phyloP scores from a whole-genome alignment of 2,888 invertebrate species.

The Hyposoter dolosus region DNA sequence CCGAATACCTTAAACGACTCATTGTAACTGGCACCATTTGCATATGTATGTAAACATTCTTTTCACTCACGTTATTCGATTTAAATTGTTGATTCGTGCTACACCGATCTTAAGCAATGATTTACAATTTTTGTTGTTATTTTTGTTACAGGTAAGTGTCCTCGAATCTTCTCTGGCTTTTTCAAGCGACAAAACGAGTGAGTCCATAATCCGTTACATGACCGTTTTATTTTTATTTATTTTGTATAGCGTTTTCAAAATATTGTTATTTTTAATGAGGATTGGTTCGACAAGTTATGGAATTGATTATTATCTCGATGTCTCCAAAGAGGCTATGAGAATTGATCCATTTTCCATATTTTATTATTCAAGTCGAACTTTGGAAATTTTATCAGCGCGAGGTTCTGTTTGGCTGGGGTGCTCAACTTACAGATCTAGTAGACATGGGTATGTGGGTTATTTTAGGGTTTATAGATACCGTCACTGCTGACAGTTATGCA shows the following conservation, averaged over 20 bases:
- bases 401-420: not conserved
- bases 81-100: not conserved
- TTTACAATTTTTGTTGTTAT: conserved; percentile 14
- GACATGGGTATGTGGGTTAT: conserved; percentile 36
- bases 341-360: not conserved
- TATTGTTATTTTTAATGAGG: not conserved
- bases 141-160: conserved; percentile 70
- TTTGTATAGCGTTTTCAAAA: not conserved
- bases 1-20: conserved; percentile 22
- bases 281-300: not conserved
- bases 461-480: conserved; percentile 31
- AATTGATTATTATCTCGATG: not conserved
- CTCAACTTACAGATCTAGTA: not conserved
- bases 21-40: not conserved
- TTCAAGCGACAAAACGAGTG: not conserved
- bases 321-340: not conserved
- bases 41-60: not conserved
- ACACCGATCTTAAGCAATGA: not conserved
- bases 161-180: not conserved
- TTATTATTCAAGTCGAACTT: not conserved
- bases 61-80: not conserved
- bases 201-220: not conserved
- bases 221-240: not conserved
- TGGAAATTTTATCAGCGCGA: not conserved
- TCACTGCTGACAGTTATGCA: conserved; percentile 50